A percentile compares a stretch with the other conserved stretches of the same genome.
Conservation (phyloP, 2,797 vertebrate species). For the Atherinosoma microstoma region DNA sequence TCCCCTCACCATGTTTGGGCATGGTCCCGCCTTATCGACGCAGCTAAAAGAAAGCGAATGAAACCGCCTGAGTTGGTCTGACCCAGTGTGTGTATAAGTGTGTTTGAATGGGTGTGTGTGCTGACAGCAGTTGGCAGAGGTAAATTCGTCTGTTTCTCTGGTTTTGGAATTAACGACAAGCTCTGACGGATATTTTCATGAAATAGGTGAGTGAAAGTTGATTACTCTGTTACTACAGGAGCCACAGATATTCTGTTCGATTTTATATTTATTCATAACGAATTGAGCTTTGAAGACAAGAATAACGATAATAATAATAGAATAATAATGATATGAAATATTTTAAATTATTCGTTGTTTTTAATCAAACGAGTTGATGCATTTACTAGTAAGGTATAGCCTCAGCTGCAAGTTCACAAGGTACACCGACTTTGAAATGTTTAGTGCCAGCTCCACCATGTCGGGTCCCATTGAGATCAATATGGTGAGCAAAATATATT, state of each 20-base stretch:
- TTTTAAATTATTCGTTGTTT: background rate
- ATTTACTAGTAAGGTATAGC: too few species aligned
- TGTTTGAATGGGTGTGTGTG: slow-evolving; percentile 65
- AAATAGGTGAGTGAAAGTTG: slow-evolving; percentile 72
- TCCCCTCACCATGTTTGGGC: slow-evolving; percentile 83
- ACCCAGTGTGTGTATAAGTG: slow-evolving; percentile 54
- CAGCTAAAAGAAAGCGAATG: slow-evolving; percentile 76
- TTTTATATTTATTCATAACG: background rate
- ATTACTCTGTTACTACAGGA: background rate
- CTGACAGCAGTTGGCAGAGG: slow-evolving; percentile 58
- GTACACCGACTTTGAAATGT: background rate
- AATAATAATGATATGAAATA: too few species aligned
- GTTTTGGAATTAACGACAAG: slow-evolving; percentile 71
- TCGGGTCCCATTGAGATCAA: background rate
- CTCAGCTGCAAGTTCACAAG: background rate
- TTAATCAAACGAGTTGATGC: background rate
- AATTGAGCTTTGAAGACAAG: background rate
- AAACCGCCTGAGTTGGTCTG: slow-evolving; percentile 40
- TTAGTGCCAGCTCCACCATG: background rate
- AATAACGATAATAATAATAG: too few species aligned
- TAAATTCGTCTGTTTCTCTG: slow-evolving; percentile 49
- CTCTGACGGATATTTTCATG: slow-evolving; percentile 66
- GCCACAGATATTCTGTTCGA: too few species aligned
- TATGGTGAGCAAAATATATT: background rate
- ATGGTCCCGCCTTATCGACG: slow-evolving; percentile 64